Base-by-base conservation (phyloP, 2,113 vertebrate genomes). In the Phalacrocorax brasilianus region DNA sequence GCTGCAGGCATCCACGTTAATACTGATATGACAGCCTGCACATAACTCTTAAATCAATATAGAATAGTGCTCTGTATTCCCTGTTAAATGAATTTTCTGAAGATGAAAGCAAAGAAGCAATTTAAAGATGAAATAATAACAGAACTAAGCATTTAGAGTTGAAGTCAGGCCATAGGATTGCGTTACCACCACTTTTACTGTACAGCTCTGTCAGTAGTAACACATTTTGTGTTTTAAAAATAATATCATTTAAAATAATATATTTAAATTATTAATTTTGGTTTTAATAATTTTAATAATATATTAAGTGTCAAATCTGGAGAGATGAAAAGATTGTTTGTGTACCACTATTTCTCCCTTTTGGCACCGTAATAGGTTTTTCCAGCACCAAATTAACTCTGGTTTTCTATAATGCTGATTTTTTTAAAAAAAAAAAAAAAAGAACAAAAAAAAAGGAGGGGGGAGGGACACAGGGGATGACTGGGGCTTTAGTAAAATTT, bases 321-420 rank as follows among this genome's bases (percentile, higher is more conserved):
- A 78, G 14, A 5, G 8, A 47, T 21, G 4, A 94, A 70, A 73
- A 19, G 70, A 52, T 22, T 17, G 14, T 16, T 18, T 12, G 30
- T 40, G 9, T 53, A 58, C 7, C 16, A 50, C 14, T 58, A 6
- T 22, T 82, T 53, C 50, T 66, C 10, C 42, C 58, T 87, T 88
- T 50, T 32, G 11, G 6, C 12, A 72, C 7, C 0, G 0, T 28
- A 88, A 44, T 4, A 55, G 16, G 14, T 28, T 16, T 74, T 89
- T 56, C 49, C 50, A 88, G n/a, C 9, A 66, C 11, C 21, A 72
- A 66, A 72, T 56, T 67, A 61, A 55, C 44, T 79, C 30, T 28
- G 2, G 3, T 58, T 65, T 71, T 77, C 38, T 44, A 14, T 15
- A 89, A 62, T 5, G 24, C 7, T 16, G 14, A 38, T 11, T 38